These are phyloP conservation scores for Phalacrocorax pelagicus DNA, from an alignment of 2,113 vertebrate genomes.

Conservation along the genomic window DNA sequence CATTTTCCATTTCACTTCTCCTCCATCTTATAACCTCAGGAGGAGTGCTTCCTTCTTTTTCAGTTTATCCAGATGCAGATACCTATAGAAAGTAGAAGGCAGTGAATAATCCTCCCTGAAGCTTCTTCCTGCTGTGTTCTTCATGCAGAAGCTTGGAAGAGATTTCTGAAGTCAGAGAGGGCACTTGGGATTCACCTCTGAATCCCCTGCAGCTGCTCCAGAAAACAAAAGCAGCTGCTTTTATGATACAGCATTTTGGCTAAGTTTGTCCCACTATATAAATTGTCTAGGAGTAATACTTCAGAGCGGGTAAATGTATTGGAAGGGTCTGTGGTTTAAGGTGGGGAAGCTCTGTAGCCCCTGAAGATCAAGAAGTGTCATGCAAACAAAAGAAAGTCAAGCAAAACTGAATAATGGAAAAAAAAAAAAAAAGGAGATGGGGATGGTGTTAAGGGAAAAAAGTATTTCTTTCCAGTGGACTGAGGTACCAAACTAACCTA, in stretches of 20 bases:
- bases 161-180: background rate
- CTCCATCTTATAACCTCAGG: slow-evolving; percentile 19
- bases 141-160: background rate
- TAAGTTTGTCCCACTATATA: background rate
- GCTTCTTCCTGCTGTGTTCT: background rate
- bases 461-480: background rate
- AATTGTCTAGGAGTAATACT: background rate
- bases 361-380: background rate
- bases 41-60: slow-evolving; percentile 19
- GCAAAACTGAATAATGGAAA: background rate
- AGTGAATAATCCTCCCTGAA: background rate
- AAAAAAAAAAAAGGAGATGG: background rate
- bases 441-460: background rate
- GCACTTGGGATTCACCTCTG: background rate
- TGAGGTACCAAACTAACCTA: background rate
- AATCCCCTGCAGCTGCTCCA: background rate
- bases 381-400: background rate
- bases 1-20: slow-evolving; percentile 58
- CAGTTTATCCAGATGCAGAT: background rate
- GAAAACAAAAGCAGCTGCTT: background rate
- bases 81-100: background rate
- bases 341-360: background rate
- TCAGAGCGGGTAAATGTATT: background rate
- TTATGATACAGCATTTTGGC: background rate
- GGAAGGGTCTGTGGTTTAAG: background rate